Conservation (phyloP, 2,888 invertebrate genomes). For the Maniola hyperantus region DNA sequence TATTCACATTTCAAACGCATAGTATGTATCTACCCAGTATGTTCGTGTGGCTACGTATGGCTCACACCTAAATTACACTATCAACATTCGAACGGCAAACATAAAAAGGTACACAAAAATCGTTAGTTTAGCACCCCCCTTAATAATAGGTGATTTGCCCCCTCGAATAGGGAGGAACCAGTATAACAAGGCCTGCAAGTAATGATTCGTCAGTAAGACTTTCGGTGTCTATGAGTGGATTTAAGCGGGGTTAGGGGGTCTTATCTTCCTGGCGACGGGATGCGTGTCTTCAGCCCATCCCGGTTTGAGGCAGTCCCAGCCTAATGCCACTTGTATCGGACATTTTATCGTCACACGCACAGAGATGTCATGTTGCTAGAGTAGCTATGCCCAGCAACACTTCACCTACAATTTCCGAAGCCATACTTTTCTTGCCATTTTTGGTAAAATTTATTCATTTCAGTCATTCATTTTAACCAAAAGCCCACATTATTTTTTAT, state of each 20-base stretch:
- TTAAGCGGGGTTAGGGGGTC: slow-evolving; percentile 37
- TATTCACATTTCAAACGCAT: neutral
- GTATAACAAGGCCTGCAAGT: slow-evolving; percentile 49
- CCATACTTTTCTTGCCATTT: too few species aligned
- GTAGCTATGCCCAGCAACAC: neutral
- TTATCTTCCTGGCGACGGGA: slow-evolving; percentile 43
- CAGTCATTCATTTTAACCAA: too few species aligned
- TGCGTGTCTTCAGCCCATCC: slow-evolving; percentile 75
- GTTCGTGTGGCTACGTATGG: slow-evolving; percentile 40
- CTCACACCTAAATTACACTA: slow-evolving; percentile 71
- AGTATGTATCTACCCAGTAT: neutral
- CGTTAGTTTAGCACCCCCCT: slow-evolving; percentile 78
- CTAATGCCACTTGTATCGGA: slow-evolving; percentile 78
- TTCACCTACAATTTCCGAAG: too few species aligned
- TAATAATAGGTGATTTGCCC: slow-evolving; percentile 78
- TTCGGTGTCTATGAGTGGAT: slow-evolving; percentile 25
- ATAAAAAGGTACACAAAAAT: slow-evolving; percentile 77
- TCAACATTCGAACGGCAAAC: slow-evolving; percentile 71
- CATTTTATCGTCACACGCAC: slow-evolving; percentile 76
- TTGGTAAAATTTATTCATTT: too few species aligned
- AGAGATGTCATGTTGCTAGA: neutral
- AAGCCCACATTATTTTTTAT: too few species aligned
- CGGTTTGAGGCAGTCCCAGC: slow-evolving; percentile 52
- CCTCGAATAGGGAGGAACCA: slow-evolving; percentile 57
- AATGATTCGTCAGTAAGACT: slow-evolving; percentile 36